Evolutionary conservation across 2,888 invertebrate species (phyloP), one percentile per base, ranked within the genome.

Genomic region (Drosophila robusta): DNA sequence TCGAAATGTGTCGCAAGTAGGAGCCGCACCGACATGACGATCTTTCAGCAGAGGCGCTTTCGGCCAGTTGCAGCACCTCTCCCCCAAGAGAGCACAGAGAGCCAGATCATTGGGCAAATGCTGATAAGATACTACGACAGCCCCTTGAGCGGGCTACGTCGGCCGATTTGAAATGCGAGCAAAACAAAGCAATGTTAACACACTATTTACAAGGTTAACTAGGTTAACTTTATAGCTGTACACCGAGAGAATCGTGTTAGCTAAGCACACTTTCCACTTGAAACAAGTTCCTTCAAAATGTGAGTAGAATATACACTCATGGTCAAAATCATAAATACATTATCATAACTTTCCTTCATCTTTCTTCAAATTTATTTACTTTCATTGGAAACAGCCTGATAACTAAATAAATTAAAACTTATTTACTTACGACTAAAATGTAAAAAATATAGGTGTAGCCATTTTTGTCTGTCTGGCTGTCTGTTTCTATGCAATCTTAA

Each of bases 1-100:
- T 83, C 86, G 80, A 83, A 88, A 70, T 70, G 70, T 69, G 76
- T 70, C 56, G 75, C 64, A 81, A 78, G 85, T 84, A 84, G 87
- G 85, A 77, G 81, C 67, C 24, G 29, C 26, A 57, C 47, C 55
- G 57, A 72, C 67, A 55, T 58, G 55, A 36, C 60, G 68, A 72
- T 67, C 68, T 60, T 32, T 36, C 47, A 60, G 51, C 12, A 4
- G 32, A 9, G 39, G 42, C 14, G 24, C 16, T 55, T 58, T 62
- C 34, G 32, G 57, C 56, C 61, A 34, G 34, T 34, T 34, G 52
- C 32, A 58, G 61, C 45, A 51, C 39, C 56, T 61, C 65, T 55
- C 34, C 45, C 49, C 56, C 46, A 39, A 55, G 51, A 46, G 26
- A 44, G 6, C 12, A 4, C 34, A 11, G 52, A 32, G 24, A 42